Evolutionary conservation across 2,797 vertebrate genomes (phyloP).

Genomic region (Rhinella marina): DNA sequence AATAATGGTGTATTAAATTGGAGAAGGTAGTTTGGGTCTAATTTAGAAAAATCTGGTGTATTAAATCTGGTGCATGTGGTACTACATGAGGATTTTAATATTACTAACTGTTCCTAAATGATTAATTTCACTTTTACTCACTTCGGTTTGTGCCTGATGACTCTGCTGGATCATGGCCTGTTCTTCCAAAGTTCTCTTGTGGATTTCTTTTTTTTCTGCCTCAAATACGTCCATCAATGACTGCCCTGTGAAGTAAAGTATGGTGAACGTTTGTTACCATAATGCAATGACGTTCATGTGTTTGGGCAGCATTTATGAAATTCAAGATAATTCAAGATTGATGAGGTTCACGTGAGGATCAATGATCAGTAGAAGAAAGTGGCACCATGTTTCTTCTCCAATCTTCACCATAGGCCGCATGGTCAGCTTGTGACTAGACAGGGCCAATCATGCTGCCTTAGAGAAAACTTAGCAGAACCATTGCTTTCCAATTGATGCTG

Average conservation of each 20-base stretch:
- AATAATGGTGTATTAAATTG: too few species aligned
- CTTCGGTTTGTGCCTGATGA: slow-evolving; percentile 42
- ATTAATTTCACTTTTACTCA: neutral
- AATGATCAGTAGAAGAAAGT: too few species aligned
- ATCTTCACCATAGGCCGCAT: neutral
- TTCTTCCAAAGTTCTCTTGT: slow-evolving; percentile 65
- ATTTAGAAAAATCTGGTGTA: too few species aligned
- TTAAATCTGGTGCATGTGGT: too few species aligned
- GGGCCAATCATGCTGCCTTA: neutral
- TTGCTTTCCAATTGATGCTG: neutral
- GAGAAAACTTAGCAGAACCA: neutral
- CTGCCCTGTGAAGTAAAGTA: slow-evolving; percentile 63
- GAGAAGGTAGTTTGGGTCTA: neutral
- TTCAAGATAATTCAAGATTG: too few species aligned
- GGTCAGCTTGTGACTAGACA: neutral
- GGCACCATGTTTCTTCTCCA: neutral
- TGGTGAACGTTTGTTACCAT: neutral
- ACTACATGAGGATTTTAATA: too few species aligned
- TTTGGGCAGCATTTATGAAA: too few species aligned
- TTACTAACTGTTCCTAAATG: too few species aligned
- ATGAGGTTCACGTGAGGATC: too few species aligned
- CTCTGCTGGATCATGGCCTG: slow-evolving; percentile 37
- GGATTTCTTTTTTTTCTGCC: slow-evolving; percentile 61
- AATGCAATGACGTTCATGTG: neutral
- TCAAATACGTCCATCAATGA: slow-evolving; percentile 67